phyloP scores from a whole-genome alignment of 2,888 invertebrate genomes.

The Bugula neritina region DNA sequence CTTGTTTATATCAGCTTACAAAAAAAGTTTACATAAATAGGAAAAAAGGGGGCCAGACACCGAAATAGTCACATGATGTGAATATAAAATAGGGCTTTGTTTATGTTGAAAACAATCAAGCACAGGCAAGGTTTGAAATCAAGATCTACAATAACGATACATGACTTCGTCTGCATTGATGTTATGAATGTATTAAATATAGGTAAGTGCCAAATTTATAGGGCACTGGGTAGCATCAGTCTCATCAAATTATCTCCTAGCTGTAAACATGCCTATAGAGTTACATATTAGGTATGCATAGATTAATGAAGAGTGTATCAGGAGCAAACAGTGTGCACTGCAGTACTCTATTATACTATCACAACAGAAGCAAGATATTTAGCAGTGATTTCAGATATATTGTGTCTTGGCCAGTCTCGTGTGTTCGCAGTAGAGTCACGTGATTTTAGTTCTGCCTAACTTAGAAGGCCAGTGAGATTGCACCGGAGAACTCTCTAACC shows the following conservation, averaged over 20 bases:
- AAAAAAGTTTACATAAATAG: neutral
- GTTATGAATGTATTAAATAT: neutral
- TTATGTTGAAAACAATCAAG: neutral
- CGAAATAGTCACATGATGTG: neutral
- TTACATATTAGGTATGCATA: neutral
- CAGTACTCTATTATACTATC: no score
- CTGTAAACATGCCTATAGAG: neutral
- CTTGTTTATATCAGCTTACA: neutral
- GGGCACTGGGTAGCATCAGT: neutral
- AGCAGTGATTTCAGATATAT: no score
- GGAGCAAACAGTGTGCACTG: no score
- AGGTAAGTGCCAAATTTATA: neutral
- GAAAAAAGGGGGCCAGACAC: neutral
- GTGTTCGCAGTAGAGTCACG: no score
- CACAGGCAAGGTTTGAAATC: neutral
- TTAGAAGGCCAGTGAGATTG: no score
- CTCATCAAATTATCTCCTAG: neutral
- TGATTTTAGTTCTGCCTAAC: no score
- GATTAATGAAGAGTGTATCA: no score
- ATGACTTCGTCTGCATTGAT: no score
- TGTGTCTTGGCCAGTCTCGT: no score
- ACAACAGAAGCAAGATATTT: no score
- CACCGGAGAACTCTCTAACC: no score
- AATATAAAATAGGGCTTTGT: neutral
- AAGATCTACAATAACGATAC: neutral